These are phyloP conservation scores for Hestina assimilis DNA, from an alignment of 1,140 invertebrate species.

Conservation along the genomic window DNA sequence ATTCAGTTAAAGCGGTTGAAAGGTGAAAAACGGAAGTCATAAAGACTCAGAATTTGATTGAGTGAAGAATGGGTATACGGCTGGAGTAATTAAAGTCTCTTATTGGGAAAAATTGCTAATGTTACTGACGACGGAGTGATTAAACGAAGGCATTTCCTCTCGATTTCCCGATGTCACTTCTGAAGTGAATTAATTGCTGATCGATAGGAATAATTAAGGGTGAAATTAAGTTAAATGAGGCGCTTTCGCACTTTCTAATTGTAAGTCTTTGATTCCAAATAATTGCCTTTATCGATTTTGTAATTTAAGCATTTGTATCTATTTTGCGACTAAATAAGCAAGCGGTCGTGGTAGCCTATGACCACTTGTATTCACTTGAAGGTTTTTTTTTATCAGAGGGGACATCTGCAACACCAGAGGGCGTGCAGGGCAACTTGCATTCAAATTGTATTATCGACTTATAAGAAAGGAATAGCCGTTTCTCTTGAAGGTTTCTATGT, in stretches of 20 bases:
- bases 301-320: neutral
- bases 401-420: too few species aligned
- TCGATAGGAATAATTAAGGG: slow-evolving; percentile 23
- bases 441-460: too few species aligned
- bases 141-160: slow-evolving; percentile 25
- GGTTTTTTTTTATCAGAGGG: too few species aligned
- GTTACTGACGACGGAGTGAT: slow-evolving; percentile 36
- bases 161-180: slow-evolving; percentile 30
- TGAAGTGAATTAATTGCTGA: slow-evolving; percentile 34
- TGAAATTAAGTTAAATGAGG: slow-evolving; percentile 7
- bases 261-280: neutral
- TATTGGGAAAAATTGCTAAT: slow-evolving; percentile 70
- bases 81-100: slow-evolving; percentile 48
- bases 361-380: too few species aligned
- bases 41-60: slow-evolving; percentile 51
- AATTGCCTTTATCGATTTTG: neutral
- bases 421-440: too few species aligned
- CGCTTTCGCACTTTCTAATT: neutral
- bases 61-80: slow-evolving; percentile 55
- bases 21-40: slow-evolving; percentile 41
- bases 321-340: too few species aligned
- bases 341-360: too few species aligned
- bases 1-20: slow-evolving; percentile 45
- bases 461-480: too few species aligned
- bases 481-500: too few species aligned